phyloP scores from a whole-genome alignment of 2,797 vertebrate genomes.

The Argentina silus region DNA sequence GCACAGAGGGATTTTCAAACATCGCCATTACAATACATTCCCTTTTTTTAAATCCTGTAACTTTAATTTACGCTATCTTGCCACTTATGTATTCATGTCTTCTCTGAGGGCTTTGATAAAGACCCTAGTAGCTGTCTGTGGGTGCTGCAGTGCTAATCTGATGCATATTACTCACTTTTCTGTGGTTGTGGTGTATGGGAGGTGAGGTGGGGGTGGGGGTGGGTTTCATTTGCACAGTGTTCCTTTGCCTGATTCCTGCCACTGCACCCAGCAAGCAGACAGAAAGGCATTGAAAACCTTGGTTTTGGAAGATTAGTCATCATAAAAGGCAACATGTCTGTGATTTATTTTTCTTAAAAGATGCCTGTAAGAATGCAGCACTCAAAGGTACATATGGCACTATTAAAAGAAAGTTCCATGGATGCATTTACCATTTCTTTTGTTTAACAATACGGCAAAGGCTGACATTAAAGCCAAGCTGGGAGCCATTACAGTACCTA shows the following conservation, averaged over 20 bases:
- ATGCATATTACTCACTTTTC: slow-evolving; percentile 36
- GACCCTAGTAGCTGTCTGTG: slow-evolving; percentile 29
- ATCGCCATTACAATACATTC: background rate
- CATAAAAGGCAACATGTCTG: slow-evolving; percentile 61
- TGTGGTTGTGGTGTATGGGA: slow-evolving; percentile 17
- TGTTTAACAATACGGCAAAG: background rate
- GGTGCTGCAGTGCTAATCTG: slow-evolving; percentile 19
- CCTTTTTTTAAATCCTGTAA: slow-evolving; percentile 14
- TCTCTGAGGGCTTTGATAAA: slow-evolving; percentile 48
- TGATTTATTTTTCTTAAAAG: slow-evolving; percentile 58
- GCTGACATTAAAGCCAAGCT: background rate
- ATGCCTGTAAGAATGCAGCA: slow-evolving; percentile 8
- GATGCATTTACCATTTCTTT: slow-evolving; percentile 26
- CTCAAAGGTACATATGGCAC: slow-evolving; percentile 19
- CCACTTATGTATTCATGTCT: slow-evolving; percentile 48
- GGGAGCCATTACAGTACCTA: background rate
- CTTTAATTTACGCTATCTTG: slow-evolving; percentile 30
- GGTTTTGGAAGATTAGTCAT: slow-evolving; percentile 68
- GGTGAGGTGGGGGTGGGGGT: slow-evolving; percentile 17
- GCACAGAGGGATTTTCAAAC: background rate
- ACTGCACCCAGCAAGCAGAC: slow-evolving; percentile 24
- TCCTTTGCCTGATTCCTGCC: slow-evolving; percentile 30
- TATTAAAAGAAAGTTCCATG: slow-evolving; percentile 16
- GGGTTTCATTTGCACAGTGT: slow-evolving; percentile 37
- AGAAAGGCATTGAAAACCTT: slow-evolving; percentile 57